Conservation (phyloP, 2,113 vertebrate species). For the Poecile atricapillus region DNA sequence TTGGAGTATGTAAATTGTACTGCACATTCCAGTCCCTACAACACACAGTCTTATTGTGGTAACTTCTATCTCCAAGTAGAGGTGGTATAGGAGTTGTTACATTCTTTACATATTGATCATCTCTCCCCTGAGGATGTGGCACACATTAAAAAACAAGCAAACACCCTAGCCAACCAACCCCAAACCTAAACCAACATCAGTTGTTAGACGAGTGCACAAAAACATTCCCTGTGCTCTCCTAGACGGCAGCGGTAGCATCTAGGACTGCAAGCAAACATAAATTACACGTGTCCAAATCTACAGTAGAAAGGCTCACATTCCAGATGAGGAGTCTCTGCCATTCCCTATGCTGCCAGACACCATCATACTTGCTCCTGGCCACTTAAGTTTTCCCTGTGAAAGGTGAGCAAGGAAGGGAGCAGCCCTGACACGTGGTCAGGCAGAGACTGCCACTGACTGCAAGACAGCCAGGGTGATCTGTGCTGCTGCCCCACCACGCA, state of each 20-base stretch:
- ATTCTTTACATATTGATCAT: background rate
- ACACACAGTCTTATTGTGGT: background rate
- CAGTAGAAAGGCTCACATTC: background rate
- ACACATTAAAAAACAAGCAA: background rate
- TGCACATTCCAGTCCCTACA: background rate
- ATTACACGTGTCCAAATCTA: fast-evolving
- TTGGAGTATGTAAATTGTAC: background rate
- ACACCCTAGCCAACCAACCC: background rate
- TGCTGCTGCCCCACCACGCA: background rate
- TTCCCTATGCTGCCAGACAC: background rate
- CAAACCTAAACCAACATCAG: background rate
- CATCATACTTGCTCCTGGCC: background rate
- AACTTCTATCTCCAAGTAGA: background rate
- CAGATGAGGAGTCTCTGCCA: background rate
- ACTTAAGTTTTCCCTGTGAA: background rate
- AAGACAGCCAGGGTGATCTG: background rate
- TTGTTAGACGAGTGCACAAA: background rate
- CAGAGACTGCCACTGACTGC: background rate
- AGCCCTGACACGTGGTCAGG: background rate
- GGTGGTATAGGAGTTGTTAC: background rate
- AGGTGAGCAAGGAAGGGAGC: background rate
- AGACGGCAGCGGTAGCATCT: background rate
- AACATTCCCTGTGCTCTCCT: background rate
- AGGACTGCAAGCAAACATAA: background rate
- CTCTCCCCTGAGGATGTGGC: background rate